Percentiles rank a stretch among this genome's conserved stretches.
Conservation (phyloP, 2,888 invertebrate species). For the Drosophila histrio region DNA sequence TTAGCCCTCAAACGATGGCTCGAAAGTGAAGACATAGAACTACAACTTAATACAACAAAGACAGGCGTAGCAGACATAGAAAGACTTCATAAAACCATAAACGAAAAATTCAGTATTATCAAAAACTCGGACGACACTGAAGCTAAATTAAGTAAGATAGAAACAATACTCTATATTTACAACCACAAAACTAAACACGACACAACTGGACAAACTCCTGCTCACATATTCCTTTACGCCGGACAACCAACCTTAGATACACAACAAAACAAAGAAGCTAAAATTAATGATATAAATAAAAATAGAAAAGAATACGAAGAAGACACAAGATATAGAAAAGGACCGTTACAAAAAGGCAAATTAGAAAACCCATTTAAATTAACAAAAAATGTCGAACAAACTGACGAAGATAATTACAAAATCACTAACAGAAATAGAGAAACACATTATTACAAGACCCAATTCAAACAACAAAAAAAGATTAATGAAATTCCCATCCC, state of each 20-base stretch:
- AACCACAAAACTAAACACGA: not conserved
- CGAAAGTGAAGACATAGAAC: not conserved
- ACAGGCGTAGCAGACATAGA: not conserved
- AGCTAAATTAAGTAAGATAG: not conserved
- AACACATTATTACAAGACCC: not conserved
- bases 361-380: conserved; percentile 6
- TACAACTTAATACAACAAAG: not conserved
- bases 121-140: not conserved
- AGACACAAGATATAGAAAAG: not conserved
- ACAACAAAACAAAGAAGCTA: not conserved
- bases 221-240: not conserved
- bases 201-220: not conserved
- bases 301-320: not conserved
- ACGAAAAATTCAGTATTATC: not conserved
- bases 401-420: not conserved
- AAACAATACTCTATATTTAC: not conserved
- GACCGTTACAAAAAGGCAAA: conserved; percentile 3
- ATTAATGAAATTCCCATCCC: not conserved
- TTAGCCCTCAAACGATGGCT: not conserved
- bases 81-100: not conserved
- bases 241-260: not conserved
- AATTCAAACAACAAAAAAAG: conserved; percentile 7
- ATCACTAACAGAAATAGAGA: conserved; percentile 6
- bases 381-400: conserved; percentile 2
- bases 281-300: not conserved